Percentiles rank a stretch among this genome's conserved stretches.
phyloP scores from a whole-genome alignment of 92 coral and sea anemone species.

The Hydrozoanthus gracilis region DNA sequence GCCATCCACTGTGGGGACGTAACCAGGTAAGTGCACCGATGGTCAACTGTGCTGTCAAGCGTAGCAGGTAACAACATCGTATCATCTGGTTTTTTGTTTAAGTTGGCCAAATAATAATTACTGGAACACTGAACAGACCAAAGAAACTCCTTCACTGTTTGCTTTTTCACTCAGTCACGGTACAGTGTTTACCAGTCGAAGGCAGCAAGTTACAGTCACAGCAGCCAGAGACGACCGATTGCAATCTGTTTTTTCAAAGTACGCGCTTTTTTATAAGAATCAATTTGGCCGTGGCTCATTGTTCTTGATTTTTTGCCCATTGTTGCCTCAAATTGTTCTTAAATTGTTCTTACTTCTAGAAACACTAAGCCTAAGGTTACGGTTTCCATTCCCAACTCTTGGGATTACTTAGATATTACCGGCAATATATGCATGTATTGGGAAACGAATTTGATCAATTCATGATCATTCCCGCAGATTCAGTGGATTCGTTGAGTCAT shows the following conservation, averaged over 20 bases:
- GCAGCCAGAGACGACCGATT: neutral
- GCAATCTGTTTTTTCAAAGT: neutral
- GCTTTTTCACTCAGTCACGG: neutral
- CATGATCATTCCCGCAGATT: too few species aligned
- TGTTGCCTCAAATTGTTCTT: too few species aligned
- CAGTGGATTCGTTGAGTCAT: too few species aligned
- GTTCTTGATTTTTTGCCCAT: too few species aligned
- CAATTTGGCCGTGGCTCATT: too few species aligned
- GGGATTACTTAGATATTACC: too few species aligned
- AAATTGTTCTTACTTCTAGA: too few species aligned
- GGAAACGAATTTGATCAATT: too few species aligned
- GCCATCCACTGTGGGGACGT: conserved; percentile 66
- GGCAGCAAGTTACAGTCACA: neutral
- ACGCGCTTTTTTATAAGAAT: too few species aligned
- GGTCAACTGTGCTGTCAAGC: neutral
- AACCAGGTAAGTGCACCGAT: conserved; percentile 23
- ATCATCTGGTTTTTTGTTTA: neutral
- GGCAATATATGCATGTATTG: too few species aligned
- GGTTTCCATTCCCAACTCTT: too few species aligned
- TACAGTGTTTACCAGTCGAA: neutral
- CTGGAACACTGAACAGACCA: conserved; percentile 1
- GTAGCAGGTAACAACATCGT: neutral
- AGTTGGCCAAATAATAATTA: neutral
- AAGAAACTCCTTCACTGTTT: neutral
- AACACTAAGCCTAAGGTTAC: too few species aligned